Conservation (phyloP, 2,888 invertebrate species). For the Scrobipalpa costella region DNA sequence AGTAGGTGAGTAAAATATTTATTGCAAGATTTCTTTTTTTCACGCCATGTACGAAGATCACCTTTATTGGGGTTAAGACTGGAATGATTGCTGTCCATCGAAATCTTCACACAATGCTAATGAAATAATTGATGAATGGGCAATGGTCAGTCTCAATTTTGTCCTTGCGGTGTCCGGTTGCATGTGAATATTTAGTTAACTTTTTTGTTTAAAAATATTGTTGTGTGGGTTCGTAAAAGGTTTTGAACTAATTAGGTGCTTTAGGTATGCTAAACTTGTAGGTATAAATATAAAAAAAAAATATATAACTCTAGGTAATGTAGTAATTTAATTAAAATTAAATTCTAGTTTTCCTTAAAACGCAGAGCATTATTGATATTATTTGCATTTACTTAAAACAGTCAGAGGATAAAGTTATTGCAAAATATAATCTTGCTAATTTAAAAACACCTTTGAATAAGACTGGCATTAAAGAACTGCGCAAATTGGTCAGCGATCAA, state of each 20-base stretch:
- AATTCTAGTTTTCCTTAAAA: too few species aligned
- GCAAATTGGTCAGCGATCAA: slow-evolving; percentile 5
- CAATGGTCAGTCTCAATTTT: slow-evolving; percentile 19
- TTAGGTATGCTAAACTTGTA: too few species aligned
- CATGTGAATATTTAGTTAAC: not conserved
- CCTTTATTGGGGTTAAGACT: slow-evolving; percentile 48
- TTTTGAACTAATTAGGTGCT: too few species aligned
- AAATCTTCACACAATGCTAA: slow-evolving; percentile 51
- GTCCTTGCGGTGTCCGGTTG: slow-evolving; percentile 19
- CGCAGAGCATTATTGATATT: too few species aligned
- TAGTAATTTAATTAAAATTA: too few species aligned
- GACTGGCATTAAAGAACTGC: not conserved
- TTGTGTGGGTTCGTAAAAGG: not conserved
- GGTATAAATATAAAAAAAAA: too few species aligned
- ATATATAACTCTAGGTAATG: too few species aligned
- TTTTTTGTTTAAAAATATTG: not conserved
- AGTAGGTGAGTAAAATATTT: too few species aligned
- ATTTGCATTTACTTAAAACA: too few species aligned
- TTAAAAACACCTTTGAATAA: not conserved
- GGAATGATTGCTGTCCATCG: slow-evolving; percentile 57
- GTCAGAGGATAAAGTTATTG: too few species aligned
- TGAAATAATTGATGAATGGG: slow-evolving; percentile 46
- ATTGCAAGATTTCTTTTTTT: not conserved
- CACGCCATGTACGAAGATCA: slow-evolving; percentile 42
- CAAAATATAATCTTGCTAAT: not conserved